Evolutionary conservation across 92 coral and sea anemone species (phyloP).

Genomic region (Metridium senile): DNA sequence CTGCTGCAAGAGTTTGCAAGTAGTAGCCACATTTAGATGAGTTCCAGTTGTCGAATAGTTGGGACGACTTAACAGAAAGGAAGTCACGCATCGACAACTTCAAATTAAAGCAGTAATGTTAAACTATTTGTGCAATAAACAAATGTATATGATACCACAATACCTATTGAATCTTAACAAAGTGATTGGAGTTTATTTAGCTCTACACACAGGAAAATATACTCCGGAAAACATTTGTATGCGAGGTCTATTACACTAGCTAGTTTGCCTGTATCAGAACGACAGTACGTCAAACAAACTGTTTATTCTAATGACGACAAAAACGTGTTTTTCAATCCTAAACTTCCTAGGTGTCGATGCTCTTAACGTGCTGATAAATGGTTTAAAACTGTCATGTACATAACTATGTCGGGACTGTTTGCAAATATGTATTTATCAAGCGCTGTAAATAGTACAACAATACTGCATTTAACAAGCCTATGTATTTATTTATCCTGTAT

Average conservation of each 20-base stretch:
- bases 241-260: neutral
- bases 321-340: constrained; percentile 12
- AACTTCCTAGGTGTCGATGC: neutral
- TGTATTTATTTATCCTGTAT: neutral
- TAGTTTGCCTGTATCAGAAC: constrained; percentile 8
- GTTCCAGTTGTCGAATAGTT: neutral
- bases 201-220: neutral
- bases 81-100: constrained; percentile 73
- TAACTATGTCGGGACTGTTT: neutral
- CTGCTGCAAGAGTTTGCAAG: neutral
- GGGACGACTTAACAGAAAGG: constrained; percentile 13
- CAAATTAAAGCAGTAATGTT: constrained; percentile 84
- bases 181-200: constrained; percentile 32
- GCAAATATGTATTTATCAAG: neutral
- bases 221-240: constrained; percentile 10
- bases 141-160: constrained; percentile 77
- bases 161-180: constrained; percentile 76
- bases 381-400: neutral
- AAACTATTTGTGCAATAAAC: constrained; percentile 79
- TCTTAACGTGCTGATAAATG: neutral
- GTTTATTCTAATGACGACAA: constrained; percentile 23
- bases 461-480: neutral
- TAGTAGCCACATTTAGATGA: neutral
- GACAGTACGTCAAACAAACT: constrained; percentile 10
- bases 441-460: constrained; percentile 3